phyloP scores from a whole-genome alignment of 2,797 vertebrate genomes.

The Microctenopoma stevenorrisi region DNA sequence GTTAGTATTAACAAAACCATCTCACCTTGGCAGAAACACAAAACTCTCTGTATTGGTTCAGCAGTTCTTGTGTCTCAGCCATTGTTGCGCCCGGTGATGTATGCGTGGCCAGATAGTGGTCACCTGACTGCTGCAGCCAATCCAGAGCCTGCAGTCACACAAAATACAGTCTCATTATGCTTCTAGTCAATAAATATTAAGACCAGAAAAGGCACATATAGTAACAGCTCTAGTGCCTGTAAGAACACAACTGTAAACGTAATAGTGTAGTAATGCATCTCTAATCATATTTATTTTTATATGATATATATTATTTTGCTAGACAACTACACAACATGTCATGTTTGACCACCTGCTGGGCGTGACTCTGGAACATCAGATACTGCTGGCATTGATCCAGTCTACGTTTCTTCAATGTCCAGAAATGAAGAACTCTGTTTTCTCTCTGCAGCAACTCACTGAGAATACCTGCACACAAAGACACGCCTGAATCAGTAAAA shows the following conservation, averaged over 20 bases:
- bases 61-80: conserved; percentile 92
- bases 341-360: conserved; percentile 88
- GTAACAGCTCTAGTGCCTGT: too few relatives aligned
- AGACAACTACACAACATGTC: neutral
- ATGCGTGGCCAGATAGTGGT: conserved; percentile 95
- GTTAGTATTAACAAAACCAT: neutral
- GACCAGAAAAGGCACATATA: too few relatives aligned
- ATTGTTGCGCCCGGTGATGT: conserved; percentile 88
- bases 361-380: conserved; percentile 94
- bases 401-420: conserved; percentile 96
- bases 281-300: too few relatives aligned
- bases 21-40: conserved; percentile 94
- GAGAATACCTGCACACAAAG: conserved; percentile 87
- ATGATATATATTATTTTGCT: too few relatives aligned
- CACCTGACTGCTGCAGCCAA: conserved; percentile 97
- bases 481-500: conserved; percentile 14
- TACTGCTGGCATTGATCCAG: conserved; percentile 98
- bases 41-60: conserved; percentile 94
- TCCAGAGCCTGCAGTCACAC: conserved; percentile 87
- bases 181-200: too few relatives aligned
- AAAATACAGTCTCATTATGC: too few relatives aligned
- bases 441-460: conserved; percentile 96
- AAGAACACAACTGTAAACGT: too few relatives aligned
- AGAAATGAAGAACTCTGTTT: conserved; percentile 96
- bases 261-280: too few relatives aligned